phyloP scores from a whole-genome alignment of 2,888 invertebrate genomes.

The Clitarchus hookeri region DNA sequence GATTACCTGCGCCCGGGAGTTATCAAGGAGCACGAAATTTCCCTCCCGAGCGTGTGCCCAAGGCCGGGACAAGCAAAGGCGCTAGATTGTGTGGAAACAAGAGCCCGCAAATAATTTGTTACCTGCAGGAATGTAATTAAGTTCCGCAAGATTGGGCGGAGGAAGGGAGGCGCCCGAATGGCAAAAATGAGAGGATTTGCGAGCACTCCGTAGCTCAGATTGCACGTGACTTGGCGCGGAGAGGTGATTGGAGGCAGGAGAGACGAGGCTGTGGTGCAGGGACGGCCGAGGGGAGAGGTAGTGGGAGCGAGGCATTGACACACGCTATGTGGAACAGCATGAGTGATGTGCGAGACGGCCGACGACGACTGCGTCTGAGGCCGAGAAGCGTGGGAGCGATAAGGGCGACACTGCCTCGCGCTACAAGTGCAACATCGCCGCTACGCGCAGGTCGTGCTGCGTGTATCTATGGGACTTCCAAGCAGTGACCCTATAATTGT shows the following conservation, averaged over 20 bases:
- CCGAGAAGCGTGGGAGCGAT: too few relatives aligned
- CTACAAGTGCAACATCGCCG: too few relatives aligned
- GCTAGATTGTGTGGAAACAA: background rate
- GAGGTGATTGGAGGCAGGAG: background rate
- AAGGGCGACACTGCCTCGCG: too few relatives aligned
- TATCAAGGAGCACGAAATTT: slow-evolving; percentile 7
- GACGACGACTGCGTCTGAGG: too few relatives aligned
- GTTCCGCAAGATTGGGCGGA: background rate
- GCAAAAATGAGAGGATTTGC: background rate
- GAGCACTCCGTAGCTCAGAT: background rate
- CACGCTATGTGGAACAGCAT: too few relatives aligned
- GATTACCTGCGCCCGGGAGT: background rate
- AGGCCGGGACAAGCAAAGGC: background rate
- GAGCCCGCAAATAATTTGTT: slow-evolving; percentile 14
- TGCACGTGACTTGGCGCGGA: background rate
- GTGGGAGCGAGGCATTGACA: too few relatives aligned
- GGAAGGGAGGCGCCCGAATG: background rate
- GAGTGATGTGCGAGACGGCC: too few relatives aligned
- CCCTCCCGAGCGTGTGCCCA: background rate
- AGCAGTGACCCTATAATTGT: too few relatives aligned
- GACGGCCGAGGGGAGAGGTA: too few relatives aligned
- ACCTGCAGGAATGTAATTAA: slow-evolving; percentile 14
- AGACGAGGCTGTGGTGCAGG: background rate
- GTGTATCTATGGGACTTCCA: too few relatives aligned
- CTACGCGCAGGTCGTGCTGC: too few relatives aligned